Evolutionary conservation across 1,140 invertebrate genomes (phyloP), one percentile per base, ranked within the genome.

Genomic region (Drosophila nebulosa): DNA sequence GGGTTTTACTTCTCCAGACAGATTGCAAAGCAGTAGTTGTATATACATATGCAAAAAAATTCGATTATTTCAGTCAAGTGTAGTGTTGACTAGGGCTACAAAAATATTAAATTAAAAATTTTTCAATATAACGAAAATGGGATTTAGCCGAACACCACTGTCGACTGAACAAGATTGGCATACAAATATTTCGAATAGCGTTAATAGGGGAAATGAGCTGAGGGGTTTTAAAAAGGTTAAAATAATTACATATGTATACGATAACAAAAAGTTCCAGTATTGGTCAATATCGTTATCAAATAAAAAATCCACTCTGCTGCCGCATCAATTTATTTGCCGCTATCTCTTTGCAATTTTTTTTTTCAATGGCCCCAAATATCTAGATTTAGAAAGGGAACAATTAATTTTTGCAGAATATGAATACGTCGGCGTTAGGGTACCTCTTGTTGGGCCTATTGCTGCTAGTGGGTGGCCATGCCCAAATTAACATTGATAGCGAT

Each of bases 401-500:
- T 18, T 18, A 14, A 7, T 42, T 18, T 16, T 6, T 7, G 5
- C 5, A 16, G 14, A 46, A 18, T 21, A 46, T 46, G 39, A 46
- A 46, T 21, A 9, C 18, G 0, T 21, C 7, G 14, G 39, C 14
- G 2, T 18, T 46, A 3, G 16, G 16, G 16, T 46, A 7, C 16
- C 16, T 46, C 3, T 32, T 24, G 24, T 14, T 46, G 7, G 18
- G 16, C 16, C 4, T 46, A 46, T 1, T 46, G 7, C 7, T 46
- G 1, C 9, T 46, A 21, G 7, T 21, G 7, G 6, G 3, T 46
- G 7, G 4, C 18, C 7, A 21, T 46, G 39, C 39, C 39, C 39
- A 46, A 21, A 46, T 46, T 21, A 18, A 14, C 39, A 21, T 46
- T 16, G 16, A 46, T 46, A 10, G 16, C 46, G 74, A 92, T 84